Evolutionary conservation across 2,888 invertebrate species (phyloP).

Genomic region (Drosophila ezoana): DNA sequence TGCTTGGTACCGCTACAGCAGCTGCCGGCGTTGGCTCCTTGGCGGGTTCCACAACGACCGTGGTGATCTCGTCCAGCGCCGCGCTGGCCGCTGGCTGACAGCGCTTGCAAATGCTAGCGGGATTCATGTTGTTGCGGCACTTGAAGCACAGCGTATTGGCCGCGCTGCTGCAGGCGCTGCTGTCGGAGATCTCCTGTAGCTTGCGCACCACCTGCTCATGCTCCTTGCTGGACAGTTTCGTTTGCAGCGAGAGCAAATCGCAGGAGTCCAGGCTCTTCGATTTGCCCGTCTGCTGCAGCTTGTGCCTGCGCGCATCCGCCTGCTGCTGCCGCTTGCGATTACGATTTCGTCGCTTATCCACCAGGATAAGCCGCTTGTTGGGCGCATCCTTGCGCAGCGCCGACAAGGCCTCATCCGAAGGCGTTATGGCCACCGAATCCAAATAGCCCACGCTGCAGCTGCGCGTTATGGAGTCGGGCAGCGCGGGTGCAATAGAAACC

Average conservation of each 20-base stretch:
- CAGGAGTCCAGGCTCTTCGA: slow-evolving; percentile 94
- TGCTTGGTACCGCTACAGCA: slow-evolving; percentile 21
- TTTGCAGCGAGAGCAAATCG: slow-evolving; percentile 87
- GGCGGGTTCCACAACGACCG: slow-evolving; percentile 43
- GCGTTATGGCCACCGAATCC: slow-evolving; percentile 92
- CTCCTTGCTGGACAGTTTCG: slow-evolving; percentile 73
- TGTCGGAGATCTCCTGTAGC: slow-evolving; percentile 82
- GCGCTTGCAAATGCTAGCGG: slow-evolving; percentile 78
- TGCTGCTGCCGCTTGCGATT: slow-evolving; percentile 80
- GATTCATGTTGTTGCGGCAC: slow-evolving; percentile 77
- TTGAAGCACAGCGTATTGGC: slow-evolving; percentile 77
- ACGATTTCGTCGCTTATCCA: slow-evolving; percentile 88
- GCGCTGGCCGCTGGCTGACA: slow-evolving; percentile 64
- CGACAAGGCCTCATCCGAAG: slow-evolving; percentile 90
- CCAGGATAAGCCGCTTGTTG: slow-evolving; percentile 89
- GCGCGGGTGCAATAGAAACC: slow-evolving; percentile 88
- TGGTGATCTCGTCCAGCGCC: slow-evolving; percentile 64
- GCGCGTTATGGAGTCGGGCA: slow-evolving; percentile 90
- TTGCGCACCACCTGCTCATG: slow-evolving; percentile 78
- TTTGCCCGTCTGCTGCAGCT: slow-evolving; percentile 84
- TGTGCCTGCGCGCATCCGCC: slow-evolving; percentile 82
- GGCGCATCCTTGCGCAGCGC: slow-evolving; percentile 91
- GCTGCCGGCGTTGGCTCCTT: slow-evolving; percentile 32
- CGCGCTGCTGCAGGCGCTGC: slow-evolving; percentile 77
- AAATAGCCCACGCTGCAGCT: slow-evolving; percentile 96